Percentiles rank a stretch among this genome's conserved stretches.
phyloP scores from a whole-genome alignment of 2,113 vertebrate species.

The Cervus canadensis region DNA sequence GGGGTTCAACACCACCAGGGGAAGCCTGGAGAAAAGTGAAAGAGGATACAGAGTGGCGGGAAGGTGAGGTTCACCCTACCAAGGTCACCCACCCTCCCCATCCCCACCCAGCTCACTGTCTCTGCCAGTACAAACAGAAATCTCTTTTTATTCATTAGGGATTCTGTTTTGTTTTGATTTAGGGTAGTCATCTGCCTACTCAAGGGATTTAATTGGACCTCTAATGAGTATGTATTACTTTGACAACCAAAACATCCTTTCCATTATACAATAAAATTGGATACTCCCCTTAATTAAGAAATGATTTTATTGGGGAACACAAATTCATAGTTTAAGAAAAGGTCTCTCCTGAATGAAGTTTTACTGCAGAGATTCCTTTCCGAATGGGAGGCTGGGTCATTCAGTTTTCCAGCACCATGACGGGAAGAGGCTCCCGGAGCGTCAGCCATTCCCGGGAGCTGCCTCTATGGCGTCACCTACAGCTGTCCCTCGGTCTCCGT shows the following conservation, averaged over 20 bases:
- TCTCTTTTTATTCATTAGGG: neutral
- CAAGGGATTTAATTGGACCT: neutral
- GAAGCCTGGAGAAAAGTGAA: neutral
- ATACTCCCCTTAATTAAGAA: neutral
- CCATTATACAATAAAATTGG: neutral
- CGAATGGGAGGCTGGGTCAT: neutral
- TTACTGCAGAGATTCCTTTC: neutral
- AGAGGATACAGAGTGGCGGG: neutral
- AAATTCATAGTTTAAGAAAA: neutral
- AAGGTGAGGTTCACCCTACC: rapidly evolving
- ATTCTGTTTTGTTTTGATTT: slow-evolving; percentile 13
- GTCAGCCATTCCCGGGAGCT: neutral
- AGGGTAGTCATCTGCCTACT: neutral
- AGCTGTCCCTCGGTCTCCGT: neutral
- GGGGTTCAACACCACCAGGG: neutral
- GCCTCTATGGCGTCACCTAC: neutral
- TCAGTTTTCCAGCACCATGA: neutral
- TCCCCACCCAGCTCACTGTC: neutral
- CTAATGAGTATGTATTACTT: neutral
- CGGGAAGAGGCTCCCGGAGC: neutral
- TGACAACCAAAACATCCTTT: slow-evolving; percentile 15
- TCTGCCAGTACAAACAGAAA: neutral
- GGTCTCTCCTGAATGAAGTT: neutral
- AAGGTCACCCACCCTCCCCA: no score
- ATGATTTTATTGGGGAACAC: neutral